Evolutionary conservation across 30 jellyfish, hydroid and myxozoan genomes (phyloP).

Genomic region (Pseudorhiza aurosa): DNA sequence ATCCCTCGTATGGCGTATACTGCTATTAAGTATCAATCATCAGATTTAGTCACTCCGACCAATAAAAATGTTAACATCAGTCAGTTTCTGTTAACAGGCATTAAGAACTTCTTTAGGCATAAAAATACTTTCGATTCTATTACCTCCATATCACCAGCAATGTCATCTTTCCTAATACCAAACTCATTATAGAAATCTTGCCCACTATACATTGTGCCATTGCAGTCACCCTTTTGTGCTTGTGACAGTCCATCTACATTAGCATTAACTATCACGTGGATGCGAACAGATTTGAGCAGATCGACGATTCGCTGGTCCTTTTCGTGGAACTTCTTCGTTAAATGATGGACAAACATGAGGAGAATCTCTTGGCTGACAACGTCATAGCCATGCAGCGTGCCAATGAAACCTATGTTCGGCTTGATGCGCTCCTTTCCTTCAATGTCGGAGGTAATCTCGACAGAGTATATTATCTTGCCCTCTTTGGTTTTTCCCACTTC

Average conservation of each 20-base stretch:
- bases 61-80: no score
- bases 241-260: slow-evolving; percentile 84
- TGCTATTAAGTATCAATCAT: no score
- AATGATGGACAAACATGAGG: slow-evolving; percentile 86
- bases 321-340: slow-evolving; percentile 70
- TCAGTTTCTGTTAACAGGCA: no score
- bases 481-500: slow-evolving; percentile 59
- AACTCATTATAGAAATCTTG: slow-evolving; percentile 72
- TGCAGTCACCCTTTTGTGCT: slow-evolving; percentile 92
- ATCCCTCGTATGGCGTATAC: no score
- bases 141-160: slow-evolving; percentile 58
- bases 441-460: slow-evolving; percentile 61
- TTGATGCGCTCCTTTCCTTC: slow-evolving; percentile 7
- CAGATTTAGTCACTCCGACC: no score
- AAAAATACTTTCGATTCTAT: no score
- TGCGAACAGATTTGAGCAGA: slow-evolving; percentile 48
- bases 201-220: slow-evolving; percentile 76
- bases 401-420: slow-evolving; percentile 75
- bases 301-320: slow-evolving; percentile 51
- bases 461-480: slow-evolving; percentile 54
- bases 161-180: slow-evolving; percentile 15
- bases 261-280: slow-evolving; percentile 80
- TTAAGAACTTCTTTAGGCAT: no score
- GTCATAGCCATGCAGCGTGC: slow-evolving; percentile 91
- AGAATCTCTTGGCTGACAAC: slow-evolving; percentile 83